Evolutionary conservation across 2,113 vertebrate genomes (phyloP), one percentile per base, ranked within the genome.

Genomic region (Butastur rufipennis): DNA sequence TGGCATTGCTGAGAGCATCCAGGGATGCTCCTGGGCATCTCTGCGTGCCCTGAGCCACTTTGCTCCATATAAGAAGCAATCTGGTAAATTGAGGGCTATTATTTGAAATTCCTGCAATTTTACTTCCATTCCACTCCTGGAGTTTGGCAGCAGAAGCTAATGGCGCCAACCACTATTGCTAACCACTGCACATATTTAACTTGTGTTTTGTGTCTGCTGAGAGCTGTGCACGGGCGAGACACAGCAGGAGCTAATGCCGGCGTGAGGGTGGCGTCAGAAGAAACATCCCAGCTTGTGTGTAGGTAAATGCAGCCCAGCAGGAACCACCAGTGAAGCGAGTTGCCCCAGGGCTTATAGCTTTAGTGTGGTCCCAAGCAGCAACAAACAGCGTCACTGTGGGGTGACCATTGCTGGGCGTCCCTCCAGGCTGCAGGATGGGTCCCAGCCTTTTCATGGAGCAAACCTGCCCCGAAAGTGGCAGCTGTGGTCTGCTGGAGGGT

Each of bases 351-450:
- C 22, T 70, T n/a, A 12, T 13, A 27, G 48, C 29, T 78, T 31
- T 47, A 38, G 18, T 38, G 27, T 9, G 11, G 0, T 15, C 32
- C 45, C 4, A 29, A 31, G 19, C 55, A 78, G 38, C 27, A 23
- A 38, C 3, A 0, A 0, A 0, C 1, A 2, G 48, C 0, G 0
- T 63, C 56, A 40, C 32, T 18, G 32, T 7, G n/a, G 53, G 75
- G 32, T 75, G 36, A 20, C n/a, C 10, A 2, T 9, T 63, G n/a
- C 56, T 48, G 43, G 12, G 47, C 3, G 3, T 74, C 63, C 32
- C 43, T 52, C 42, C 71, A 19, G 31, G 36, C 68, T 78, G 68
- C 74, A 42, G 89, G 34, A 58, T 2, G 1, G 59, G 45, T 91
- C 78, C 31, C 48, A 61, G 67, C 31, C 38, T 55, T n/a, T 38